Base-by-base conservation (phyloP, 2,888 invertebrate genomes). In the Rugalucina vietnamica region DNA sequence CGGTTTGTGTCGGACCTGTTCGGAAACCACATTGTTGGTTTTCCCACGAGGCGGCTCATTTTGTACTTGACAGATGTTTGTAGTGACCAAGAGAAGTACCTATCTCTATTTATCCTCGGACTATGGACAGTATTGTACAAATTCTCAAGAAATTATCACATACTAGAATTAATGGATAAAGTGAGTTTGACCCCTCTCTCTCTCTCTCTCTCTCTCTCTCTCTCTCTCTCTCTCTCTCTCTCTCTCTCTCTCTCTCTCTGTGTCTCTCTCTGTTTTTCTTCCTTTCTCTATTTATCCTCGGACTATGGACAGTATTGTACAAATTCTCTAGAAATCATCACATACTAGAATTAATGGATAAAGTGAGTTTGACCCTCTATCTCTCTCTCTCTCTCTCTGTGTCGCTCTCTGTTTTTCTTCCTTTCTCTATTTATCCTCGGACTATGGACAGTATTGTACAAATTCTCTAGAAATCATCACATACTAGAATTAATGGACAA, bases 281-380 rank as follows among this genome's bases (percentile, higher is more conserved):
- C n/a, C n/a, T n/a, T n/a, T 65, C 65, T 10, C 21, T 65, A 18
- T 65, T 65, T 65, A 65, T 65, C 34, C 65, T 65, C 3, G 65
- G 34, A 5, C 1, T 65, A 21, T 65, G 65, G 65, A 65, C 65
- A 12, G 65, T 65, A 34, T n/a, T 65, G 34, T 34, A 65, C 18
- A 65, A 65, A 24, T 65, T 65, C 24, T 65, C 65, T 10, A 65
- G 65, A 34, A 65, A 65, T 34, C 65, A 34, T 29, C 65, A 65
- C 24, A 34, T 65, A 32, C 34, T 65, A 34, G 65, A 65, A 24
- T 29, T 65, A 10, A 5, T 65, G 8, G 34, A 65, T 21, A 65
- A 65, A 24, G 65, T 65, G 43, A 43, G 43, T 43, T 12, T 12
- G 18, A 43, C 18, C 18, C 43, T 43, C 43, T n/a, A n/a, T n/a